phyloP scores from a whole-genome alignment of 2,888 invertebrate species.

The Harpagoxenus sublaevis region DNA sequence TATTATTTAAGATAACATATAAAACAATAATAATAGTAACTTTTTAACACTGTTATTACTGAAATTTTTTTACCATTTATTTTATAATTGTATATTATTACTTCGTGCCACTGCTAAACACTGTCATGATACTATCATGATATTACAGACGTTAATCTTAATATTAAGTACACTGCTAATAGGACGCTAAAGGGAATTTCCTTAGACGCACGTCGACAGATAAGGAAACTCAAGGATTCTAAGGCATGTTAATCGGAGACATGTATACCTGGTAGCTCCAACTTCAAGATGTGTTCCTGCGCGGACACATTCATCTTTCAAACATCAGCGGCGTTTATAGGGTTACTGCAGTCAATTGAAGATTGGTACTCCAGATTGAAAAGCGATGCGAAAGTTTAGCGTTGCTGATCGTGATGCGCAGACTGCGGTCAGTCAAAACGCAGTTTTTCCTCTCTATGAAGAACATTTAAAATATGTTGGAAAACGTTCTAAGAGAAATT shows the following conservation, averaged over 20 bases:
- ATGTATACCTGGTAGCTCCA: conserved; percentile 60
- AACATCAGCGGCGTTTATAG: background rate
- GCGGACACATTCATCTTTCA: background rate
- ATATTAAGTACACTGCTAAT: no score
- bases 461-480: conserved; percentile 54
- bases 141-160: no score
- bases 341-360: background rate
- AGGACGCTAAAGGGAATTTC: no score
- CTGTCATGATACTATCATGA: background rate
- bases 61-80: background rate
- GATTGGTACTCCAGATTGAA: conserved; percentile 3
- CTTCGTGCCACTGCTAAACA: no score
- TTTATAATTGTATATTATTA: background rate
- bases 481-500: conserved; percentile 45
- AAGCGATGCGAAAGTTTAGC: no score
- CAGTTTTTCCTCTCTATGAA: no score
- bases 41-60: background rate
- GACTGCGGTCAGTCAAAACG: no score
- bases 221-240: no score
- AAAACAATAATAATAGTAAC: background rate
- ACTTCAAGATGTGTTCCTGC: conserved; percentile 48
- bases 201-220: no score
- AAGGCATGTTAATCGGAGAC: no score
- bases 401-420: no score
- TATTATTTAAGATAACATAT: background rate